phyloP scores from a whole-genome alignment of 2,888 invertebrate species.

The Matsumyia berberina region DNA sequence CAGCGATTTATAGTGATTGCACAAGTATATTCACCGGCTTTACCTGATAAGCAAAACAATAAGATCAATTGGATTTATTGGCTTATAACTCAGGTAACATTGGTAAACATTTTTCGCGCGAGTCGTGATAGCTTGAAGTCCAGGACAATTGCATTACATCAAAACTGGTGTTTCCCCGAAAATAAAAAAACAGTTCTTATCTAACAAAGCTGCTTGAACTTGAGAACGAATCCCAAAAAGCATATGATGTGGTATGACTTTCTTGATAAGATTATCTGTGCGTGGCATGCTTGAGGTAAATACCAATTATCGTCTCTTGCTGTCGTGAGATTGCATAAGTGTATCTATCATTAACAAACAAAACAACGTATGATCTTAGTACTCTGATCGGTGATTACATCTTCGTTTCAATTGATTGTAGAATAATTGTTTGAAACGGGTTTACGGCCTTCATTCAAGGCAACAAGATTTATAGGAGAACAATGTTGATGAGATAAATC shows the following conservation, averaged over 20 bases:
- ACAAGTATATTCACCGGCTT: too few species aligned
- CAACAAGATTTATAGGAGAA: too few species aligned
- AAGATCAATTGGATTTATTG: too few species aligned
- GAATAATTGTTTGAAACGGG: background rate
- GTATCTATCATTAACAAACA: constrained; percentile 2
- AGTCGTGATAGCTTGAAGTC: too few species aligned
- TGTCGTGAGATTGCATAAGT: background rate
- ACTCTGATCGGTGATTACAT: background rate
- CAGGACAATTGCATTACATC: constrained; percentile 1
- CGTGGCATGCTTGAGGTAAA: constrained; percentile 5
- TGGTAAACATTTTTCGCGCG: too few species aligned
- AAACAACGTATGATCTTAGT: constrained; percentile 8
- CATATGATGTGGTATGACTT: constrained; percentile 5
- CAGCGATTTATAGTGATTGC: too few species aligned
- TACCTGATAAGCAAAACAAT: too few species aligned
- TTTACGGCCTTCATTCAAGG: background rate
- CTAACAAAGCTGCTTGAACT: constrained; percentile 1
- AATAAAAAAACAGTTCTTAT: constrained; percentile 4
- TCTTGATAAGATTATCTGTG: constrained; percentile 28
- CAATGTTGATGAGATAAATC: too few species aligned
- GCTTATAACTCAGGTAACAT: too few species aligned
- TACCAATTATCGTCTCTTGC: constrained; percentile 9
- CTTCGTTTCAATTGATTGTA: background rate
- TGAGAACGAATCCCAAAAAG: background rate
- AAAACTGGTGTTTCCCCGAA: background rate